phyloP scores from a whole-genome alignment of 2,113 vertebrate species.

The Vulpes ferrilata region DNA sequence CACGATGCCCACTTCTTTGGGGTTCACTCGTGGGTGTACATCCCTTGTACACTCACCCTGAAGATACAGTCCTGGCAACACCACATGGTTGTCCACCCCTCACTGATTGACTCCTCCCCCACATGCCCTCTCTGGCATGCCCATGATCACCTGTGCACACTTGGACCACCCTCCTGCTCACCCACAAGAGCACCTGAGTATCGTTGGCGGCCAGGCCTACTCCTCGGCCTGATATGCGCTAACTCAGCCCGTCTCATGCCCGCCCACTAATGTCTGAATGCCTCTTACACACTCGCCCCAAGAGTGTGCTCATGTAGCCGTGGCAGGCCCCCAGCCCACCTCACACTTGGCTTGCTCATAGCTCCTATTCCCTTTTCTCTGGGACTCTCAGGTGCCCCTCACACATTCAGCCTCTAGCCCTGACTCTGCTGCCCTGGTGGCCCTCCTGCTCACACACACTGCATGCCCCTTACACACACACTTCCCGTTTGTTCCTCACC shows the following conservation, averaged over 20 bases:
- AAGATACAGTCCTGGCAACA: background rate
- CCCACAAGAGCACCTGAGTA: background rate
- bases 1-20: background rate
- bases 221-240: background rate
- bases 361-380: too few relatives aligned
- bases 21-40: background rate
- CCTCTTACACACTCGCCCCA: background rate
- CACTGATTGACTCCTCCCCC: background rate
- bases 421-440: background rate
- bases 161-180: background rate
- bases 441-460: background rate
- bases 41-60: background rate
- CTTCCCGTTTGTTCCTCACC: background rate
- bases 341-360: background rate
- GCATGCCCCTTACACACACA: background rate
- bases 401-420: background rate
- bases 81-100: background rate
- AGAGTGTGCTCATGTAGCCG: background rate
- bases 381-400: rapidly evolving
- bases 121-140: background rate
- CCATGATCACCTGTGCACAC: too few relatives aligned
- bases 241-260: background rate
- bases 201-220: too few relatives aligned
- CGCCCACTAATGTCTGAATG: background rate
- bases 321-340: background rate